Conservation (phyloP, 2,888 invertebrate genomes). For the Oligia fasciuncula region DNA sequence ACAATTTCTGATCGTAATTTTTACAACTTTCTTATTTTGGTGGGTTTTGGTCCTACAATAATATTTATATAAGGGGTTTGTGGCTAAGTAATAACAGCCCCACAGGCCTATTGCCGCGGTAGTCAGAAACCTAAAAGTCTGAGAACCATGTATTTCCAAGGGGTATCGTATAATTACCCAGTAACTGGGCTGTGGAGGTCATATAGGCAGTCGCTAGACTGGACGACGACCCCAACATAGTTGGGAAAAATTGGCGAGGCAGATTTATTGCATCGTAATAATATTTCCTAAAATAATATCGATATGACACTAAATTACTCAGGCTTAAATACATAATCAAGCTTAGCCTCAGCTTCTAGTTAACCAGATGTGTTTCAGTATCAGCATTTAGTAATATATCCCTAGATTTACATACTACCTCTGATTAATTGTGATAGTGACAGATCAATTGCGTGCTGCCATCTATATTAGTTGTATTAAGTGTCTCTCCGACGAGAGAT, state of each 20-base stretch:
- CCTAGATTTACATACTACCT: slow-evolving; percentile 30
- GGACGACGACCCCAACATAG: too few species aligned
- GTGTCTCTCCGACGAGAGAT: slow-evolving; percentile 28
- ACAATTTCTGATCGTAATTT: background rate
- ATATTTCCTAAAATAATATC: background rate
- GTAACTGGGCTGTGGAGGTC: too few species aligned
- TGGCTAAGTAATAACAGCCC: too few species aligned
- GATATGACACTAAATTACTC: slow-evolving; percentile 13
- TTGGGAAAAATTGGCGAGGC: too few species aligned
- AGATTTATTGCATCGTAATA: too few species aligned
- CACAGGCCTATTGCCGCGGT: too few species aligned
- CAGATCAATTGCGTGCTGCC: slow-evolving; percentile 46
- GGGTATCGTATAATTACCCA: too few species aligned
- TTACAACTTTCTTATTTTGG: background rate
- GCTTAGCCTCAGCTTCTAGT: slow-evolving; percentile 4
- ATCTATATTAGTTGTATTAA: slow-evolving; percentile 41
- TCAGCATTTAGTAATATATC: slow-evolving; percentile 12
- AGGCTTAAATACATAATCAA: slow-evolving; percentile 13
- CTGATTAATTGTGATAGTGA: slow-evolving; percentile 59
- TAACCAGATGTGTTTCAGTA: slow-evolving; percentile 15
- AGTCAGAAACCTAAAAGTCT: too few species aligned
- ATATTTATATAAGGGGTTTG: too few species aligned
- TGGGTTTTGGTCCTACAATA: too few species aligned
- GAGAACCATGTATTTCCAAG: too few species aligned
- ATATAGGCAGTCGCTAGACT: too few species aligned